phyloP scores from a whole-genome alignment of 2,113 vertebrate species.

The Carollia perspicillata region DNA sequence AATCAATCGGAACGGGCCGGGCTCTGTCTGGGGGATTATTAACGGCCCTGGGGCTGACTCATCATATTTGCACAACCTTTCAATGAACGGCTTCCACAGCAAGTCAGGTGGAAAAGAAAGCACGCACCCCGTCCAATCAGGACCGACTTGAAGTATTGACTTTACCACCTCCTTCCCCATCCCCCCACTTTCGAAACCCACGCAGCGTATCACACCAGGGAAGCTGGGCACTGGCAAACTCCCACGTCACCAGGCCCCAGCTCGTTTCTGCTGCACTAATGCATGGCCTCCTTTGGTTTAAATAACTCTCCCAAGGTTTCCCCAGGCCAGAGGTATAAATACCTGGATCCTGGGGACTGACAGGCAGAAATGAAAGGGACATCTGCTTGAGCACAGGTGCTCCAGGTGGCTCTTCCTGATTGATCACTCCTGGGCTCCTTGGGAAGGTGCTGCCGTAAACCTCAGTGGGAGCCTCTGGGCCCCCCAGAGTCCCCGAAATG shows the following conservation, averaged over 20 bases:
- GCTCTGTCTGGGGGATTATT: conserved; percentile 69
- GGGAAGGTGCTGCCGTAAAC: neutral
- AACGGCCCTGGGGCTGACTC: conserved; percentile 57
- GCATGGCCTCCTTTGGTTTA: neutral
- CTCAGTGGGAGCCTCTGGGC: neutral
- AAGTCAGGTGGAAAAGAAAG: neutral
- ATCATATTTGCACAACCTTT: conserved; percentile 70
- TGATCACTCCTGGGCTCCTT: accelerated
- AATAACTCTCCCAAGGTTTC: neutral
- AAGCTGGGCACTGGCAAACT: neutral
- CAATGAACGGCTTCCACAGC: conserved; percentile 49
- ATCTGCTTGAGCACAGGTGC: neutral
- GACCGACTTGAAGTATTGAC: neutral
- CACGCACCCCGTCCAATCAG: neutral
- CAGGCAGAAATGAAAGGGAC: neutral
- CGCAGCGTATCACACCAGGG: neutral
- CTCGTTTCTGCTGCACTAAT: neutral
- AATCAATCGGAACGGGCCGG: conserved; percentile 48
- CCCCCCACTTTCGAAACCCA: neutral
- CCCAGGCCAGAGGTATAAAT: neutral
- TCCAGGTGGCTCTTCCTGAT: neutral
- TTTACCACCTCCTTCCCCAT: neutral
- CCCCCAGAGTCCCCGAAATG: neutral
- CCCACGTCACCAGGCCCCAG: neutral
- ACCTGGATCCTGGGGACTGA: neutral